Conservation (phyloP, 2,113 vertebrate genomes). For the Kryptolebias marmoratus region DNA sequence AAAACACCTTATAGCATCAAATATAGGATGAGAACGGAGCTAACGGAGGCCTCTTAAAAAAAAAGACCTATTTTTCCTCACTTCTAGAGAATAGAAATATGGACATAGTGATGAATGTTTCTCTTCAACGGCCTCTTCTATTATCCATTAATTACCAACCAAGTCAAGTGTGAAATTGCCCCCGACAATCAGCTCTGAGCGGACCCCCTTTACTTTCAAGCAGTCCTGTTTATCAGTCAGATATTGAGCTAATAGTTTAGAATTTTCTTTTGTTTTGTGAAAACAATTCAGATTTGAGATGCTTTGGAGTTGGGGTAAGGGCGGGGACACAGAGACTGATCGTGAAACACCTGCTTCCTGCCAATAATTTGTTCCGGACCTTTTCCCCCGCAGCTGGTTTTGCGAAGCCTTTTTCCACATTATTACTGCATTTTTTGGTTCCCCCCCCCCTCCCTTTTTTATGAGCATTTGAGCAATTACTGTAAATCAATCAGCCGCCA, state of each 20-base stretch:
- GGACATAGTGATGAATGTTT: slow-evolving; percentile 49
- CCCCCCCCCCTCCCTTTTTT: background rate
- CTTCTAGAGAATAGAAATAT: slow-evolving; percentile 39
- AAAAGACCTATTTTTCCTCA: slow-evolving; percentile 21
- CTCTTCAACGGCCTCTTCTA: slow-evolving; percentile 54
- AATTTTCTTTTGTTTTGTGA: slow-evolving; percentile 19
- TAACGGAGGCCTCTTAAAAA: slow-evolving; percentile 36
- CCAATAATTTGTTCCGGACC: background rate
- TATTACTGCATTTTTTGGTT: background rate
- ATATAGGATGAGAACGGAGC: slow-evolving; percentile 18
- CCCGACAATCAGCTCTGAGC: slow-evolving; percentile 13
- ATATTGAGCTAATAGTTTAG: slow-evolving; percentile 23
- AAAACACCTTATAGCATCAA: slow-evolving; percentile 12
- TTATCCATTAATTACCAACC: slow-evolving; percentile 57
- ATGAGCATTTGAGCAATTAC: slow-evolving; percentile 22
- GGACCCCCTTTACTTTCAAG: slow-evolving; percentile 24
- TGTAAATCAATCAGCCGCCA: background rate
- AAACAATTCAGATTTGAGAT: slow-evolving; percentile 30
- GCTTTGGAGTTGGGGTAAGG: background rate
- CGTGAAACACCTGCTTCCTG: slow-evolving; percentile 19
- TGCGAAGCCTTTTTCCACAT: background rate
- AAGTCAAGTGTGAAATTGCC: slow-evolving; percentile 62
- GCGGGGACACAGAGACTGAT: background rate
- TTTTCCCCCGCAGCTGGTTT: background rate
- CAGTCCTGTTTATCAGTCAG: slow-evolving; percentile 41